phyloP scores from a whole-genome alignment of 1,140 invertebrate species.

The Bactericera cockerelli region DNA sequence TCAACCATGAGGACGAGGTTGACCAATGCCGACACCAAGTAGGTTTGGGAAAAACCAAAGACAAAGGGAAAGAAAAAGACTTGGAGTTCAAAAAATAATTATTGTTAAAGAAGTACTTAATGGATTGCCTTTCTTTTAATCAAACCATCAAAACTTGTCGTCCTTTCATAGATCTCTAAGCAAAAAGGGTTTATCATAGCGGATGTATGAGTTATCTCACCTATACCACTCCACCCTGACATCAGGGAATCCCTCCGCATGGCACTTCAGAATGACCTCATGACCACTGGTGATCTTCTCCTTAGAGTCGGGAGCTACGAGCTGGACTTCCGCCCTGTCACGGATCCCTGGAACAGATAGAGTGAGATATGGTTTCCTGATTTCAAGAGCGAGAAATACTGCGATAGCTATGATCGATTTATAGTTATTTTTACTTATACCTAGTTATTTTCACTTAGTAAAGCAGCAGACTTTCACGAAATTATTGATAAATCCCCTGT shows the following conservation, averaged over 20 bases:
- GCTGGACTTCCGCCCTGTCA: slow-evolving; percentile 40
- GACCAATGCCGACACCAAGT: no score
- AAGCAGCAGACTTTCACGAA: no score
- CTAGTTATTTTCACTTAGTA: no score
- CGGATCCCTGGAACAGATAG: slow-evolving; percentile 52
- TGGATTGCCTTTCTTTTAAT: no score
- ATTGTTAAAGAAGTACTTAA: no score
- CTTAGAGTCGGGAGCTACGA: slow-evolving; percentile 40
- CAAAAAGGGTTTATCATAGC: neutral
- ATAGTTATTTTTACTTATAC: no score
- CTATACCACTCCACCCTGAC: slow-evolving; percentile 58
- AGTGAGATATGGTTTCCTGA: no score
- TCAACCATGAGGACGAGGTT: no score
- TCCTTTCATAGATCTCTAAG: neutral
- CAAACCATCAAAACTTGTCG: neutral
- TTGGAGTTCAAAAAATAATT: neutral
- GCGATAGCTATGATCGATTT: no score
- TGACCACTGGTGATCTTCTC: slow-evolving; percentile 36
- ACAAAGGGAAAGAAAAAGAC: neutral
- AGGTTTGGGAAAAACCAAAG: no score
- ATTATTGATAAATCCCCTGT: no score
- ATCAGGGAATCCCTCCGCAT: slow-evolving; percentile 53
- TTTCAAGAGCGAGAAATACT: no score
- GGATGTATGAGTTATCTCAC: slow-evolving; percentile 31
- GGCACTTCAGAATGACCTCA: slow-evolving; percentile 53